phyloP scores from a whole-genome alignment of 2,113 vertebrate genomes.

The Podarcis cretensis region DNA sequence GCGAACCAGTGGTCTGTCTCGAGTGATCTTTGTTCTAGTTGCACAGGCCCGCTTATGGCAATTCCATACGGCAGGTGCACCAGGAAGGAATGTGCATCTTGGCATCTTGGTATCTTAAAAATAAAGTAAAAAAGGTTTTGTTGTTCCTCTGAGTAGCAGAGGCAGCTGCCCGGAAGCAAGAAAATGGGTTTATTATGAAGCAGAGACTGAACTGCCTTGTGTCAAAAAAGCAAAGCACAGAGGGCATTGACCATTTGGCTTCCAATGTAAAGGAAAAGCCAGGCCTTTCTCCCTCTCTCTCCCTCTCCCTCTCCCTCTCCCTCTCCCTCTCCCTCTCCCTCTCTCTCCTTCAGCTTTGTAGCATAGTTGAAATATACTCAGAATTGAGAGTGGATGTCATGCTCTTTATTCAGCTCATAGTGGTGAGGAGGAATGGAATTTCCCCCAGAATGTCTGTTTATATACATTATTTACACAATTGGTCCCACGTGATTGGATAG shows the following conservation, averaged over 20 bases:
- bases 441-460: too few species aligned
- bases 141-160: constrained; percentile 28
- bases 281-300: background rate
- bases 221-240: background rate
- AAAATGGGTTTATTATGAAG: background rate
- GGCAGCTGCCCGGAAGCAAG: constrained; percentile 47
- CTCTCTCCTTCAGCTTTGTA: constrained; percentile 46
- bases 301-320: background rate
- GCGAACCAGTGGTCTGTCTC: background rate
- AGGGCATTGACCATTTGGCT: background rate
- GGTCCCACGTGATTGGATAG: too few species aligned
- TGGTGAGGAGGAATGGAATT: too few species aligned
- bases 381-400: too few species aligned
- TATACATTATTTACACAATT: too few species aligned
- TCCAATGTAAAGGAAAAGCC: constrained; percentile 19
- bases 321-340: background rate
- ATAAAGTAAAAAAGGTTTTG: constrained; percentile 38
- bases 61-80: constrained; percentile 7
- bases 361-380: background rate
- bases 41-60: constrained; percentile 2
- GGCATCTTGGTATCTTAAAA: rapidly evolving
- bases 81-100: constrained; percentile 13
- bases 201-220: constrained; percentile 47
- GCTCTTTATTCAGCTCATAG: too few species aligned
- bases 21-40: background rate